These are phyloP conservation scores for Amphimallon solstitiale DNA, from an alignment of 2,888 invertebrate species.

Conservation along the genomic window DNA sequence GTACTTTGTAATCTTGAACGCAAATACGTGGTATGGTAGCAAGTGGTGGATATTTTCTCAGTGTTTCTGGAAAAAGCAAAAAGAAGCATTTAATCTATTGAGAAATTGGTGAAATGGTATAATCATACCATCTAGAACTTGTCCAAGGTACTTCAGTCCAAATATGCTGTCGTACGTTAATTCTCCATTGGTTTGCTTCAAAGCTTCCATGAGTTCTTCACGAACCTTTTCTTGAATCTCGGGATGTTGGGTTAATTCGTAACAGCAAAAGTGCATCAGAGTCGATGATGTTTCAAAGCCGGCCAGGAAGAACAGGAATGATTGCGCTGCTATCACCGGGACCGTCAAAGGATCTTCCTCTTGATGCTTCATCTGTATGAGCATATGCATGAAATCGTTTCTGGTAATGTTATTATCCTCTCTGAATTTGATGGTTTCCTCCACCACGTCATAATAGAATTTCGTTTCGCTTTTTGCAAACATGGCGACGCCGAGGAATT, in stretches of 20 bases:
- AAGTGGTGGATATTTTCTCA: conserved; percentile 57
- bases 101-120: no score
- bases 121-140: conserved; percentile 49
- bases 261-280: conserved; percentile 67
- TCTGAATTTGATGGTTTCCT: conserved; percentile 48
- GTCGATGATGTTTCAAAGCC: conserved; percentile 72
- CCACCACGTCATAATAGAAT: conserved; percentile 50
- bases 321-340: conserved; percentile 63
- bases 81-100: no score
- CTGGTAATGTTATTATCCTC: conserved; percentile 48
- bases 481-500: conserved; percentile 39
- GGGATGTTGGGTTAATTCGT: conserved; percentile 64
- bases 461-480: conserved; percentile 47
- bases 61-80: conserved; percentile 52
- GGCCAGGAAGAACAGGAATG: conserved; percentile 69
- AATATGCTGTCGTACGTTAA: conserved; percentile 60
- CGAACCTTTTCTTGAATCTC: conserved; percentile 62
- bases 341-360: conserved; percentile 44
- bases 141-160: conserved; percentile 64
- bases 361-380: conserved; percentile 52
- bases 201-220: conserved; percentile 56
- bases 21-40: conserved; percentile 50
- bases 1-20: conserved; percentile 47
- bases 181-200: conserved; percentile 54
- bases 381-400: conserved; percentile 59